phyloP scores from a whole-genome alignment of 2,888 invertebrate genomes.

The Lasioglossum marginatum region DNA sequence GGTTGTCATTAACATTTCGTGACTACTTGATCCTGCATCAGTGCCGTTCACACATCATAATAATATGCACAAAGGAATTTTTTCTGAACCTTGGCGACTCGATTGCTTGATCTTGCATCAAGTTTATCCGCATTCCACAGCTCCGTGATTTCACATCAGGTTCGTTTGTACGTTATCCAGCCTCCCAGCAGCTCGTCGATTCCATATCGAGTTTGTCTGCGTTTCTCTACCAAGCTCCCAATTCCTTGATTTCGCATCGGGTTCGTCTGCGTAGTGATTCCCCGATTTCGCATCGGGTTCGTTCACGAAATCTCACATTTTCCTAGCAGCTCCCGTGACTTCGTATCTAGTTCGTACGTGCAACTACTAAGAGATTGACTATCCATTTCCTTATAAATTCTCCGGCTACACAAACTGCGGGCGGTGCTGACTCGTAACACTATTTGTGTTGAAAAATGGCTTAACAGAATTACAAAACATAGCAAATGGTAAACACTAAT shows the following conservation, averaged over 20 bases:
- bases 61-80: not conserved
- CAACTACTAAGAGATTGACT: not conserved
- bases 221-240: not conserved
- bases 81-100: not conserved
- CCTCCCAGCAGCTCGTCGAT: not conserved
- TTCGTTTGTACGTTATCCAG: not conserved
- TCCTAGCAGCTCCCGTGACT: not conserved
- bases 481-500: not conserved
- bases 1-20: not conserved
- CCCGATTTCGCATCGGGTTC: not conserved
- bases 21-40: not conserved
- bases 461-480: not conserved
- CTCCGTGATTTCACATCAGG: not conserved
- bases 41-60: not conserved
- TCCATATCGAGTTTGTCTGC: not conserved
- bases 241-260: slow-evolving; percentile 1
- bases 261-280: not conserved
- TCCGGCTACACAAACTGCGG: not conserved
- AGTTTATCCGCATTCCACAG: not conserved
- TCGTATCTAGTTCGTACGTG: slow-evolving; percentile 2
- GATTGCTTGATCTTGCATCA: not conserved
- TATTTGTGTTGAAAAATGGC: not conserved
- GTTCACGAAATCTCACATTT: not conserved
- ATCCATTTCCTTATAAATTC: not conserved
- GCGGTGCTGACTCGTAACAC: not conserved